Conservation (phyloP, 2,888 invertebrate genomes). For the Sarcophaga variegata region DNA sequence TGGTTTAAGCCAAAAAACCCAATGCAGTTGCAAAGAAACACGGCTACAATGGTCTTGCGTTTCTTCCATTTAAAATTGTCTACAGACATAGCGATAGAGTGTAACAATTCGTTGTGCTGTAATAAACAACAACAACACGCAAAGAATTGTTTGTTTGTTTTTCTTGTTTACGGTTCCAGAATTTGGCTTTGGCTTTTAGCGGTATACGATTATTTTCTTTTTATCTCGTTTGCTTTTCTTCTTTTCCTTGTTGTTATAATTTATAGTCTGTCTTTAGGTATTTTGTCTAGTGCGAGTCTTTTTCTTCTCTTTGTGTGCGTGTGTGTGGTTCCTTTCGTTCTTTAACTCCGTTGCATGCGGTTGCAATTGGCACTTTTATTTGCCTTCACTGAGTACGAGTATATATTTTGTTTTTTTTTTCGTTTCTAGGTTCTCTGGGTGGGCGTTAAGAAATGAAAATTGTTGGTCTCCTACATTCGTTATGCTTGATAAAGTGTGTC, state of each 20-base stretch:
- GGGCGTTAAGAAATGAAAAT: slow-evolving; percentile 23
- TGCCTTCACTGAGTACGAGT: no score
- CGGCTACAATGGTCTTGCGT: slow-evolving; percentile 5
- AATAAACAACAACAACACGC: neutral
- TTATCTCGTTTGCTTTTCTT: neutral
- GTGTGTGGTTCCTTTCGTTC: no score
- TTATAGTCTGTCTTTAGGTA: slow-evolving; percentile 7
- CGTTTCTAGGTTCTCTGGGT: neutral
- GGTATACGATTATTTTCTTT: slow-evolving; percentile 41
- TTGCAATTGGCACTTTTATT: no score
- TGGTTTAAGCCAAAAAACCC: neutral
- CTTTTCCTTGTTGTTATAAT: neutral
- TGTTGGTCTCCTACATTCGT: slow-evolving; percentile 56
- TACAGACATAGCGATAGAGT: slow-evolving; percentile 15
- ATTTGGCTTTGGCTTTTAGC: slow-evolving; percentile 54
- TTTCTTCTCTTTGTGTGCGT: neutral
- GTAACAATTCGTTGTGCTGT: slow-evolving; percentile 16
- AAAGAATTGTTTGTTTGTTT: slow-evolving; percentile 8
- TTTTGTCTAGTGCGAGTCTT: slow-evolving; percentile 1
- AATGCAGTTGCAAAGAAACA: slow-evolving; percentile 14
- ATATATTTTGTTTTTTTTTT: neutral
- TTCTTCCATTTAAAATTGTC: neutral
- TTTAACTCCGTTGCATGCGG: no score
- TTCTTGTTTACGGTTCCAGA: slow-evolving; percentile 44
- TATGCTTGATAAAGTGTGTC: slow-evolving; percentile 62